A percentile compares a stretch with the other conserved stretches of the same genome.
These are phyloP conservation scores for Melinopterus prodromus DNA, from an alignment of 2,888 invertebrate genomes.

Conservation along the genomic window DNA sequence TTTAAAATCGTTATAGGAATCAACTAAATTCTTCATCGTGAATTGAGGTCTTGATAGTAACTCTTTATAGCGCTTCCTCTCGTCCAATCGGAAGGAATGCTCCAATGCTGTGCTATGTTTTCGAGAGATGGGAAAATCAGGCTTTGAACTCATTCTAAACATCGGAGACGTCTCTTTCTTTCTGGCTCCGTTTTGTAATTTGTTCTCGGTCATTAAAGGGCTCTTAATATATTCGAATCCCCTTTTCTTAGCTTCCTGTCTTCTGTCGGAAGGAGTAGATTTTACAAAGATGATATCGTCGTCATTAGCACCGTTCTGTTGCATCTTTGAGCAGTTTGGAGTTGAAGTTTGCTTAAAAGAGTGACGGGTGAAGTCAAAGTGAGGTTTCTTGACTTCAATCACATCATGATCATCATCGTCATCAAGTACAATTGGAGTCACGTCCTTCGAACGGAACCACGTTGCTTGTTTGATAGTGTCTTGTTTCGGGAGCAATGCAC, in stretches of 20 bases:
- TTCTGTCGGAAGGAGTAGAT: conserved; percentile 45
- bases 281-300: conserved; percentile 52
- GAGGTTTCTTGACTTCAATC: conserved; percentile 34
- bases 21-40: conserved; percentile 39
- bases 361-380: conserved; percentile 32
- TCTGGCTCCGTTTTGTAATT: conserved; percentile 26
- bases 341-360: conserved; percentile 42
- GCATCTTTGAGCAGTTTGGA: conserved; percentile 38
- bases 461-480: conserved; percentile 22
- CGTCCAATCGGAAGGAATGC: conserved; percentile 66
- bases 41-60: conserved; percentile 59
- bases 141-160: neutral
- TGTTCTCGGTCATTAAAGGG: conserved; percentile 25
- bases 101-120: conserved; percentile 55
- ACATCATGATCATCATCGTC: conserved; percentile 47
- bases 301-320: conserved; percentile 41
- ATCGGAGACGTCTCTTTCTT: conserved; percentile 27
- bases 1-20: conserved; percentile 46
- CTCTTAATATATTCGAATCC: conserved; percentile 45
- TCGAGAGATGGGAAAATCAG: neutral
- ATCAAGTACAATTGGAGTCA: conserved; percentile 42
- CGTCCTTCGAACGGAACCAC: conserved; percentile 26
- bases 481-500: conserved; percentile 32
- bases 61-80: conserved; percentile 66
- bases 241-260: conserved; percentile 43